Conservation (phyloP, 2,797 vertebrate species). For the Siniperca obscura region DNA sequence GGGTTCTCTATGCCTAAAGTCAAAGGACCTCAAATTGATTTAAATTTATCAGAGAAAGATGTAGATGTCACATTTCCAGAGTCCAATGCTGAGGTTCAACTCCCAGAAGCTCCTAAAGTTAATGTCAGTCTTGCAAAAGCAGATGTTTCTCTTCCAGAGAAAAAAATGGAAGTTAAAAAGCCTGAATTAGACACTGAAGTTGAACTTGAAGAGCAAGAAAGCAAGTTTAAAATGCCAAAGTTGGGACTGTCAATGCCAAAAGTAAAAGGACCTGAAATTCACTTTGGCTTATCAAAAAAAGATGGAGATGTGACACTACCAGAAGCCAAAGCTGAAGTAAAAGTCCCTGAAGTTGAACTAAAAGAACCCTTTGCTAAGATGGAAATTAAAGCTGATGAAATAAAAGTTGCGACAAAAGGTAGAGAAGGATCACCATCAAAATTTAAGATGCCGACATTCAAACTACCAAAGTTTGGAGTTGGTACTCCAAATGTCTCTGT, state of each 20-base stretch:
- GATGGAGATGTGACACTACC: constrained; percentile 49
- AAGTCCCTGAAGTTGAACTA: constrained; percentile 31
- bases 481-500: constrained; percentile 35
- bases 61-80: constrained; percentile 51
- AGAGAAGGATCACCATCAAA: constrained; percentile 53
- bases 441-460: constrained; percentile 79
- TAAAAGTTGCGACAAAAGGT: constrained; percentile 10
- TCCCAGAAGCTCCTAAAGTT: constrained; percentile 42
- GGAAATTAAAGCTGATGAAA: constrained; percentile 53
- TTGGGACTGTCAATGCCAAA: constrained; percentile 26
- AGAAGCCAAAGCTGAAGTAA: constrained; percentile 48
- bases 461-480: constrained; percentile 78
- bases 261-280: constrained; percentile 45
- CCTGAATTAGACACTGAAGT: constrained; percentile 9
- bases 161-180: constrained; percentile 33
- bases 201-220: constrained; percentile 44
- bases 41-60: constrained; percentile 47
- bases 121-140: constrained; percentile 34
- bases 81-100: constrained; percentile 27
- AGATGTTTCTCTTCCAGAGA: constrained; percentile 33
- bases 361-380: constrained; percentile 42
- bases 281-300: constrained; percentile 55
- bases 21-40: constrained; percentile 47
- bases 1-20: constrained; percentile 55
- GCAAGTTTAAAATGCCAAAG: constrained; percentile 39